A percentile compares a stretch with the other conserved stretches of the same genome.
Evolutionary conservation across 2,113 vertebrate genomes (phyloP).

Genomic region (Hymenochirus boettgeri): DNA sequence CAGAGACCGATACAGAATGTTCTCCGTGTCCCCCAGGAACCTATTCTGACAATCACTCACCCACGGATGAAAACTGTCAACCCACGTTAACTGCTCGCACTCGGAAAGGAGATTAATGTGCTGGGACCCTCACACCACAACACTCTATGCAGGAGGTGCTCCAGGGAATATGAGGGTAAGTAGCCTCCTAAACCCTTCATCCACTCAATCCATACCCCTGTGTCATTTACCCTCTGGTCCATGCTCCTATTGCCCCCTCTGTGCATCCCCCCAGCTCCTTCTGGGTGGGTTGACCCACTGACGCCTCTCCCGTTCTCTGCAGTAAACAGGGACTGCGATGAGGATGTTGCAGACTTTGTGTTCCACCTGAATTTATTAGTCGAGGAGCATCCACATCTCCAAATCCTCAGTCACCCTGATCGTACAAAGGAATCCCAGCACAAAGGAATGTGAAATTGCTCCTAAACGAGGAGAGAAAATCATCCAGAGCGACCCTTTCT

Average conservation of each 20-base stretch:
- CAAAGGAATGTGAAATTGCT: too few relatives aligned
- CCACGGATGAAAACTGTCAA: conserved; percentile 45
- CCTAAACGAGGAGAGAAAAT: not conserved
- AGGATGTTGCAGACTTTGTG: conserved; percentile 49
- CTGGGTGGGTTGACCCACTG: too few relatives aligned
- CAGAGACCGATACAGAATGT: conserved; percentile 53
- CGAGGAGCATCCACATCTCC: too few relatives aligned
- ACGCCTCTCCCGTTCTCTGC: not conserved
- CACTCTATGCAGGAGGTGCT: conserved; percentile 58
- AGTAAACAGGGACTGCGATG: conserved; percentile 27
- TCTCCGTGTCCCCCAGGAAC: conserved; percentile 38
- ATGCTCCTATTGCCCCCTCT: not conserved
- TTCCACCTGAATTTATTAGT: conserved; percentile 50
- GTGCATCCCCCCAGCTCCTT: not conserved
- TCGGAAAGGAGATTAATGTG: conserved; percentile 50
- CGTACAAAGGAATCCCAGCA: too few relatives aligned
- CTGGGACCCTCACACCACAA: conserved; percentile 50
- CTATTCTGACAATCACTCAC: conserved; percentile 54
- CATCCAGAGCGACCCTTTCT: fast-evolving
- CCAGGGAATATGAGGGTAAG: conserved; percentile 15
- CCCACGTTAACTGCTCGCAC: conserved; percentile 53
- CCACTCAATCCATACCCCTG: too few relatives aligned
- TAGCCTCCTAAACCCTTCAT: not conserved
- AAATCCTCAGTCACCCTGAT: too few relatives aligned
- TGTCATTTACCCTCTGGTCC: not conserved